Conservation (phyloP, 2,113 vertebrate genomes). For the Austrofundulus limnaeus region DNA sequence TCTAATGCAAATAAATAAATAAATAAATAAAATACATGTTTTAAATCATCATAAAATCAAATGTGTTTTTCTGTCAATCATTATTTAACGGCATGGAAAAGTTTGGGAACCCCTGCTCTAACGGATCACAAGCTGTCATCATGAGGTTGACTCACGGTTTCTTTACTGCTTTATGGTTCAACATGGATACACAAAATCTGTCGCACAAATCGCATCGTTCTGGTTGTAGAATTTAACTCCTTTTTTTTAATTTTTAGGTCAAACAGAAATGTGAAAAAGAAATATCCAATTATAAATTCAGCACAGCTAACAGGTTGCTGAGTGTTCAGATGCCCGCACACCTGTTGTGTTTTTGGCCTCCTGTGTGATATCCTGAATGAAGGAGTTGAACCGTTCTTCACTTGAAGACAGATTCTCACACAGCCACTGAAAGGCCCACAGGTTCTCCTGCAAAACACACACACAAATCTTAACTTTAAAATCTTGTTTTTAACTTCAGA, state of each 20-base stretch:
- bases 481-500: not conserved
- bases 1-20: too few relatives aligned
- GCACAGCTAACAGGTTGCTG: too few relatives aligned
- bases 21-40: too few relatives aligned
- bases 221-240: too few relatives aligned
- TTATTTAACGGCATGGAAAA: too few relatives aligned
- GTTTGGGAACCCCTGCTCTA: too few relatives aligned
- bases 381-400: not conserved
- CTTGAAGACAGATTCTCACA: conserved; percentile 32
- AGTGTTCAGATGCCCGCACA: not conserved
- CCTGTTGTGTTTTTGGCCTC: conserved; percentile 38
- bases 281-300: too few relatives aligned
- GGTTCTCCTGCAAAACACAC: conserved; percentile 39
- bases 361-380: conserved; percentile 18
- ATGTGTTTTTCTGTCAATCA: too few relatives aligned
- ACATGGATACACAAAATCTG: not conserved
- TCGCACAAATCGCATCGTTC: too few relatives aligned
- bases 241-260: too few relatives aligned
- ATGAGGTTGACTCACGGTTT: not conserved
- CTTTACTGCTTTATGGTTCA: not conserved
- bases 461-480: not conserved
- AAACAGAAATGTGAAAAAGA: too few relatives aligned
- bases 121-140: not conserved
- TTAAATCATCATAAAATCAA: too few relatives aligned
- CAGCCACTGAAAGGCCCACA: conserved; percentile 64